Evolutionary conservation across 1,140 invertebrate species (phyloP).

Genomic region (Zophobas atratus): DNA sequence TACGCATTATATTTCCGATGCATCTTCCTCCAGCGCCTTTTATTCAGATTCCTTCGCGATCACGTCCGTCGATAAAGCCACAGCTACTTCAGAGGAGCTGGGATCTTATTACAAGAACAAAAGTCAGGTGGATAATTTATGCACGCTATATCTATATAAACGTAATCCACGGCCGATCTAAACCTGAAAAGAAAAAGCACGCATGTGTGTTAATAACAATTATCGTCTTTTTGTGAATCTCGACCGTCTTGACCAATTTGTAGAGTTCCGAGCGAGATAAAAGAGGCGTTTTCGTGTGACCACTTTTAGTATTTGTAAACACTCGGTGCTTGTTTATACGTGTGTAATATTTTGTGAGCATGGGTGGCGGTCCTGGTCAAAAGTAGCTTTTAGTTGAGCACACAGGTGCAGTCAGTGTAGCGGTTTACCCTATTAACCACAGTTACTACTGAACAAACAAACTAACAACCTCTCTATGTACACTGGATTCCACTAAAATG

Average conservation of each 20-base stretch:
- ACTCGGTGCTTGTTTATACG: constrained; percentile 22
- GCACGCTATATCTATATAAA: no score
- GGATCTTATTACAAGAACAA: constrained; percentile 15
- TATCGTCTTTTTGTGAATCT: no score
- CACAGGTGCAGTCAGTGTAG: constrained; percentile 43
- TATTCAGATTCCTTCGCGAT: constrained; percentile 32
- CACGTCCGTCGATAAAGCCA: constrained; percentile 17
- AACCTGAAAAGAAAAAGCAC: constrained; percentile 4
- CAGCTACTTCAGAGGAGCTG: constrained; percentile 6
- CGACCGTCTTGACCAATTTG: background rate
- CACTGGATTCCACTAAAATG: constrained; percentile 31
- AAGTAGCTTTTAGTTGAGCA: constrained; percentile 38
- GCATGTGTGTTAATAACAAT: no score
- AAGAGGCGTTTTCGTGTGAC: constrained; percentile 25
- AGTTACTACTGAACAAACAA: constrained; percentile 45
- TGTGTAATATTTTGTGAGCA: constrained; percentile 31
- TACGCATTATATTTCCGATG: constrained; percentile 27
- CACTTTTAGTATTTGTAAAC: constrained; percentile 39
- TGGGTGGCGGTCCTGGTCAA: constrained; percentile 23
- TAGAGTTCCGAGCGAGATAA: background rate
- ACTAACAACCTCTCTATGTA: constrained; percentile 35
- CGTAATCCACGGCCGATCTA: no score
- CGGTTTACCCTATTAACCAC: constrained; percentile 46
- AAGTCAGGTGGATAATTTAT: no score
- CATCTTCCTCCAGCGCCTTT: constrained; percentile 17